Evolutionary conservation across 1,140 invertebrate genomes (phyloP).

Genomic region (Brachionus angularis): DNA sequence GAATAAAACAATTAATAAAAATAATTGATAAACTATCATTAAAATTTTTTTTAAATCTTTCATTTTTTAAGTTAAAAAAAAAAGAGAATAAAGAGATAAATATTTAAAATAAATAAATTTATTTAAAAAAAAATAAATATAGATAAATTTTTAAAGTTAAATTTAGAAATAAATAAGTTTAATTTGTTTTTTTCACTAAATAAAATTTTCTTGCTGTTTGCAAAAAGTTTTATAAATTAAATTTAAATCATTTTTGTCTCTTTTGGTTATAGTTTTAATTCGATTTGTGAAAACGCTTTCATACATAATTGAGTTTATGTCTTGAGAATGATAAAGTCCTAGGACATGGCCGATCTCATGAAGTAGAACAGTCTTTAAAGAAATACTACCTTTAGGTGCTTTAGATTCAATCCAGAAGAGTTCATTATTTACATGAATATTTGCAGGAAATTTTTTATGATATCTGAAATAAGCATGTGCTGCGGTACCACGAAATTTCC

Average conservation of each 20-base stretch:
- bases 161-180: no score
- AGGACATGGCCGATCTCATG: conserved; percentile 41
- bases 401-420: conserved; percentile 38
- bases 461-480: conserved; percentile 25
- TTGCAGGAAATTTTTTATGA: conserved; percentile 22
- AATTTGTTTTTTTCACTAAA: not conserved
- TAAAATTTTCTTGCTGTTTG: not conserved
- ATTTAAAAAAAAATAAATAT: no score
- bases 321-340: conserved; percentile 7
- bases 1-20: not conserved
- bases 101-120: not conserved
- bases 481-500: conserved; percentile 34
- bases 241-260: not conserved
- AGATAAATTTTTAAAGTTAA: no score
- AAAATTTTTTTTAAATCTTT: not conserved
- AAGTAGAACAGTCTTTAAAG: conserved; percentile 30
- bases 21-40: not conserved
- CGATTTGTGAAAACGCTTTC: conserved; percentile 37
- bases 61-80: no score
- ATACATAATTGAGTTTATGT: conserved; percentile 23
- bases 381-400: conserved; percentile 15
- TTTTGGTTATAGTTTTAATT: not conserved
- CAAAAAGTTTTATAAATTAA: not conserved
- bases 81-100: no score
- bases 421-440: conserved; percentile 42